Conservation (phyloP, 1,140 invertebrate species). For the Brachionus rubens region DNA sequence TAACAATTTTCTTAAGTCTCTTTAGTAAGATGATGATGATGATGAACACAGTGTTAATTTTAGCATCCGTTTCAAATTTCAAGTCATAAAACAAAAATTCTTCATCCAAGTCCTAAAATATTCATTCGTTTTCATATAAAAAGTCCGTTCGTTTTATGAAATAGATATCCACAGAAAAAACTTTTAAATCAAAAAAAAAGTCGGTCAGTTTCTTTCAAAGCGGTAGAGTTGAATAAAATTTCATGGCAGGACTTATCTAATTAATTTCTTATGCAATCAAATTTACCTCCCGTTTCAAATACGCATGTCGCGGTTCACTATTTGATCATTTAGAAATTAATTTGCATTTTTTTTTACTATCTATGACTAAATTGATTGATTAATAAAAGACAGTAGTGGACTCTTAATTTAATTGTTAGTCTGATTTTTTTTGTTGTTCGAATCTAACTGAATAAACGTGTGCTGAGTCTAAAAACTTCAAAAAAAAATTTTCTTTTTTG, state of each 20-base stretch:
- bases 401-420: constrained; percentile 38
- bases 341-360: constrained; percentile 44
- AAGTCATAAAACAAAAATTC: constrained; percentile 29
- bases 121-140: background rate
- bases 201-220: background rate
- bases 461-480: background rate
- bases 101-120: background rate
- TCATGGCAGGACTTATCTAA: constrained; percentile 40
- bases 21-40: background rate
- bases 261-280: constrained; percentile 45
- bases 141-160: background rate
- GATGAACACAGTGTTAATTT: background rate
- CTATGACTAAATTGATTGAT: constrained; percentile 42
- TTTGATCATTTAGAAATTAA: constrained; percentile 22
- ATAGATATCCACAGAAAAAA: background rate
- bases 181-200: background rate
- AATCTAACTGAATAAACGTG: constrained; percentile 42
- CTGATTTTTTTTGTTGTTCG: background rate
- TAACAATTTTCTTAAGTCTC: background rate
- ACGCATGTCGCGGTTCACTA: background rate
- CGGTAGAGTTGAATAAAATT: background rate
- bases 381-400: constrained; percentile 38
- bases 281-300: constrained; percentile 40
- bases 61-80: constrained; percentile 19
- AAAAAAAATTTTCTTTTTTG: background rate